Evolutionary conservation across 2,888 invertebrate genomes (phyloP).

Genomic region (Lasiommata megera): DNA sequence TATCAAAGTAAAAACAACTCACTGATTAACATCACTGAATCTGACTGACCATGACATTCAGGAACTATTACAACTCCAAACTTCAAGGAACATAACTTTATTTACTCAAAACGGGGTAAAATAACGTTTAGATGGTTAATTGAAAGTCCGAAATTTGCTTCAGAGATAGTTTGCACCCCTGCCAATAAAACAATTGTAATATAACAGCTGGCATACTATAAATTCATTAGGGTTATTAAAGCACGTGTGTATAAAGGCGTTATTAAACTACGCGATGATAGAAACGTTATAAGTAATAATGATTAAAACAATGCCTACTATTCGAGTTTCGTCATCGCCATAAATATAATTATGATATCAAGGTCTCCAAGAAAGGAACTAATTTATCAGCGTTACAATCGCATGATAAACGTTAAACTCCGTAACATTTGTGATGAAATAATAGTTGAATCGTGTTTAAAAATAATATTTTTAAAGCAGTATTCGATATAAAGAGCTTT

Average conservation of each 20-base stretch:
- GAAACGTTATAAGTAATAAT: constrained; percentile 4
- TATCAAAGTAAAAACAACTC: no score
- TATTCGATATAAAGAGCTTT: neutral
- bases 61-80: no score
- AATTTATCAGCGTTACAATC: constrained; percentile 9
- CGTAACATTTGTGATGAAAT: neutral
- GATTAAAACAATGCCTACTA: constrained; percentile 1
- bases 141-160: neutral
- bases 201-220: no score
- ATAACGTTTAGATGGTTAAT: no score
- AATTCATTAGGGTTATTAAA: no score
- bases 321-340: constrained; percentile 7
- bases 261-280: neutral
- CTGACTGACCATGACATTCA: no score
- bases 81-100: no score
- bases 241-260: neutral
- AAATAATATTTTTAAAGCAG: neutral
- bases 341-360: constrained; percentile 9
- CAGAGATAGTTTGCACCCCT: neutral
- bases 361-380: constrained; percentile 12
- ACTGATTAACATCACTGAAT: no score
- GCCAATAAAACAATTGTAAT: no score
- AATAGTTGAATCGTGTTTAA: neutral
- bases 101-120: no score
- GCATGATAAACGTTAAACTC: neutral